Conservation (phyloP, 2,113 vertebrate genomes). For the Mionectes macconnelli region DNA sequence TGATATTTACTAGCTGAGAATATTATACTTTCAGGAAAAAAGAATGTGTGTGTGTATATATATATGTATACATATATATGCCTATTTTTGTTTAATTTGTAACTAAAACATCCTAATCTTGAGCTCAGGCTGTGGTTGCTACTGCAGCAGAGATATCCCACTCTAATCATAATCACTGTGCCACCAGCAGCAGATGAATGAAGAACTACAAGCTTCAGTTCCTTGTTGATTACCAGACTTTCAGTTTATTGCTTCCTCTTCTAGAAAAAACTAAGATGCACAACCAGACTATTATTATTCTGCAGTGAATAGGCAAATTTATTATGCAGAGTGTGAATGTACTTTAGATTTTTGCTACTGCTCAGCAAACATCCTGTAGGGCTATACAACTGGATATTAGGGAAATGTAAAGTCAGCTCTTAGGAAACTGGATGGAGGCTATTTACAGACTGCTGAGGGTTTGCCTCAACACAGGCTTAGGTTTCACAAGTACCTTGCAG, state of each 20-base stretch:
- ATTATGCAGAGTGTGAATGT: not conserved
- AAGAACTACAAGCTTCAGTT: slow-evolving; percentile 27
- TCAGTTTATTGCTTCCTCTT: slow-evolving; percentile 6
- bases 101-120: not conserved
- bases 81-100: not conserved
- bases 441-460: not conserved
- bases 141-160: not conserved
- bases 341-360: slow-evolving; percentile 15
- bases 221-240: slow-evolving; percentile 37
- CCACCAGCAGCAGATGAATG: not conserved
- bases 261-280: slow-evolving; percentile 12
- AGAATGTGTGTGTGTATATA: not conserved
- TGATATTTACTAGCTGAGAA: not conserved
- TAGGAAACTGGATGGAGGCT: not conserved
- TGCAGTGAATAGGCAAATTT: slow-evolving; percentile 29
- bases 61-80: not conserved
- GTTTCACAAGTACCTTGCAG: not conserved
- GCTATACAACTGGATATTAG: not conserved
- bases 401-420: slow-evolving; percentile 25
- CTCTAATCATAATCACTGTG: not conserved
- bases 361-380: slow-evolving; percentile 30
- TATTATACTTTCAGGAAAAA: not conserved
- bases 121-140: not conserved
- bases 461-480: not conserved
- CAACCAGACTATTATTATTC: slow-evolving; percentile 9